These are phyloP conservation scores for Caenorhabditis wallacei DNA, from an alignment of 2,888 invertebrate species.

Conservation along the genomic window DNA sequence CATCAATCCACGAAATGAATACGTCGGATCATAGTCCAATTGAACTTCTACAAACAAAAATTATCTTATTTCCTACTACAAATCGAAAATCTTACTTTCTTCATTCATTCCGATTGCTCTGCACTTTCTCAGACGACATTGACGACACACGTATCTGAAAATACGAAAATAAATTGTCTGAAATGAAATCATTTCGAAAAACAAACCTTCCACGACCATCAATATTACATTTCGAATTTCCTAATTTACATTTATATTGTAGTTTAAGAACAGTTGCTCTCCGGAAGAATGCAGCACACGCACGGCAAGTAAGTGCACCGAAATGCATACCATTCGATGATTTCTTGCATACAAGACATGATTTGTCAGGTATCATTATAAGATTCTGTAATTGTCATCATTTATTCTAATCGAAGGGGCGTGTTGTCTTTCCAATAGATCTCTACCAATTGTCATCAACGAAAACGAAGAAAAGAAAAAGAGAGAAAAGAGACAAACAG, in stretches of 20 bases:
- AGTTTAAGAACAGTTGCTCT: constrained; percentile 64
- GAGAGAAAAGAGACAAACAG: constrained; percentile 10
- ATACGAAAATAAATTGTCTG: not conserved
- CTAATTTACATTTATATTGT: constrained; percentile 54
- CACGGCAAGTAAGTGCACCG: constrained; percentile 50
- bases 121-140: constrained; percentile 51
- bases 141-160: constrained; percentile 49
- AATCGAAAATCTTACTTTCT: constrained; percentile 39
- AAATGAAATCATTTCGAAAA: too few species aligned
- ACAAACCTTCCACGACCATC: constrained; percentile 54
- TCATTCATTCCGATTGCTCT: constrained; percentile 55
- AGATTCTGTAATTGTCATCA: not conserved
- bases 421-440: constrained; percentile 44
- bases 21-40: constrained; percentile 60
- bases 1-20: constrained; percentile 42
- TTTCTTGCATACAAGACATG: constrained; percentile 49
- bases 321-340: constrained; percentile 55
- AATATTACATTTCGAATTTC: constrained; percentile 45
- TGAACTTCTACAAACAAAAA: constrained; percentile 43
- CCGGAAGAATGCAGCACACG: constrained; percentile 65
- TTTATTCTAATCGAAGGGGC: constrained; percentile 5
- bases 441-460: constrained; percentile 8
- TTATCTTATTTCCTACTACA: not conserved
- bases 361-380: constrained; percentile 42
- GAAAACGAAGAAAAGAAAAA: constrained; percentile 1